Percentiles rank a stretch among this genome's conserved stretches.
phyloP scores from a whole-genome alignment of 2,888 invertebrate genomes.

The Drosophila mimica region DNA sequence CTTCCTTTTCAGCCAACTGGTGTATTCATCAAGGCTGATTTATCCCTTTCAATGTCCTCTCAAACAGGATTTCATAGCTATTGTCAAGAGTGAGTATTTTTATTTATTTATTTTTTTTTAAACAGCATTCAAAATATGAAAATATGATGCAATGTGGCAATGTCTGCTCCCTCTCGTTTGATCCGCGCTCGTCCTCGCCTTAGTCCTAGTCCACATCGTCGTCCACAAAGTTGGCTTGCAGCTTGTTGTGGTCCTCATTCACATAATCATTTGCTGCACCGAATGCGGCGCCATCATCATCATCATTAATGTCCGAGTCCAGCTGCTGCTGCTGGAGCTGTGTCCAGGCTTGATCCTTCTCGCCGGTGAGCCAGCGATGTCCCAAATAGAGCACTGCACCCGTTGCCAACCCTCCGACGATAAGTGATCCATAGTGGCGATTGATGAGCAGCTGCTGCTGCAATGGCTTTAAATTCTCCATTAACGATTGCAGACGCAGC shows the following conservation, averaged over 20 bases:
- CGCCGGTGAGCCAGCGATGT: constrained; percentile 32
- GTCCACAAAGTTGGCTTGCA: not conserved
- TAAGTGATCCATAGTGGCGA: constrained; percentile 17
- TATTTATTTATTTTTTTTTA: too few relatives aligned
- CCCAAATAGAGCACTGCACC: constrained; percentile 36
- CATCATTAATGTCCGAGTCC: not conserved
- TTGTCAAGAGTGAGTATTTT: constrained; percentile 89
- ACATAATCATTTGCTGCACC: not conserved
- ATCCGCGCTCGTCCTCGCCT: not conserved
- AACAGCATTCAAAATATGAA: not conserved
- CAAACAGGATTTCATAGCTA: constrained; percentile 92
- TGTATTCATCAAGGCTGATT: constrained; percentile 89
- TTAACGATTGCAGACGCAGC: constrained; percentile 12
- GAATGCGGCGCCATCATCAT: not conserved
- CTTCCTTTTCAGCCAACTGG: constrained; percentile 88
- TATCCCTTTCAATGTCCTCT: constrained; percentile 91
- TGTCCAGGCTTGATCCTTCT: not conserved
- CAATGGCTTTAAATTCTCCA: constrained; percentile 17
- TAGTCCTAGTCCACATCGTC: constrained; percentile 2
- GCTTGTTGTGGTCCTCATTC: too few relatives aligned
- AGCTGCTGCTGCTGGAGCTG: not conserved
- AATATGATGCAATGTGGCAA: not conserved
- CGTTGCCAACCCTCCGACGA: constrained; percentile 29
- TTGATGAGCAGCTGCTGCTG: constrained; percentile 19
- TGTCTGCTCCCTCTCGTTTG: not conserved